Base-by-base conservation (phyloP, 37 sponge, comb jelly and placozoan genomes). In the Bolinopsis microptera region DNA sequence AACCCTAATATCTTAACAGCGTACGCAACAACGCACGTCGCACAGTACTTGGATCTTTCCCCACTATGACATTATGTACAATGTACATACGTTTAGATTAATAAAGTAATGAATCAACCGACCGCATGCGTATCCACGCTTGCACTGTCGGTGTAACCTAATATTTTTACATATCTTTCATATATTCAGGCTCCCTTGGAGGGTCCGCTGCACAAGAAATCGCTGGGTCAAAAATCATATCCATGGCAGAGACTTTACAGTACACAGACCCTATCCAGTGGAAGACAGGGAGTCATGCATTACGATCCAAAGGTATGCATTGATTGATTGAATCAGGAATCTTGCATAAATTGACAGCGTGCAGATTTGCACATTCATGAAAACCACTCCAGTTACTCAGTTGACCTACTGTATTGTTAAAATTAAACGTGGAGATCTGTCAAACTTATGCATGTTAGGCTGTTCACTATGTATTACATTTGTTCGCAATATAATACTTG, bases 191-290 rank as follows among this genome's bases (percentile, higher is more conserved):
- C 35, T 2, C 38, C 37, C 37, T 13, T 31, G 21, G 82, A 80
- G 82, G 82, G 82, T 5, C 38, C 82, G 3, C 82, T 80, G 1
- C 82, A 35, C 37, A 31, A 80, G 82, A 80, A 80, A 37, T 34
- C 82, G 2, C 38, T 80, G 23, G 37, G 23, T 34, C 1, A 0
- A 24, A 83, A 36, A 31, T 0, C 21, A 23, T 92, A 94, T 40
- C 95, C 96, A 0, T 97, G 98, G 98, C 27, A 92, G 30, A 93
- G 98, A 61, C 95, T 98, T 9, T 93, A 96, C 34, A 16, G 75
- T 1, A 95, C 96, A 9, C 95, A 94, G 69, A 96, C 98, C 0
- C 95, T 97, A 0, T 92, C 96, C 38, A 97, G 98, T 37, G 40
- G 93, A 25, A 39, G 98, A 40, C 94, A 94, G 26, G 95, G 94